Evolutionary conservation across 2,888 invertebrate genomes (phyloP).

Genomic region (Thereva nobilitata): DNA sequence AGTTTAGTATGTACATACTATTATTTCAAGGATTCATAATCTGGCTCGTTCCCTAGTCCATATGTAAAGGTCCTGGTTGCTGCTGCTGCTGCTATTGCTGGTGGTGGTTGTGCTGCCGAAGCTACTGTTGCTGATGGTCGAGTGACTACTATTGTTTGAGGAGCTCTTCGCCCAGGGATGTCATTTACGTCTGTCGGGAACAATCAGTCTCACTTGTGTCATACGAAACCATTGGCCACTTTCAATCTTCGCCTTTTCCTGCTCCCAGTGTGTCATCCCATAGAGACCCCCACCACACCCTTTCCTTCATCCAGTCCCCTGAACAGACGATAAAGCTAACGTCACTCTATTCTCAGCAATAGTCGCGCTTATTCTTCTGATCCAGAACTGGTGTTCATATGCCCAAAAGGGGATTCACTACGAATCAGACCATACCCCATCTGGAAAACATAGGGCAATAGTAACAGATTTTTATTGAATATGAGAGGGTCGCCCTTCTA

Average conservation of each 20-base stretch:
- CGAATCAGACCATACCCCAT: constrained; percentile 24
- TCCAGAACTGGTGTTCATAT: too few relatives aligned
- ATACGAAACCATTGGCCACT: constrained; percentile 33
- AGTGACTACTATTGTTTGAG: too few relatives aligned
- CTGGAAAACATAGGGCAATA: constrained; percentile 25
- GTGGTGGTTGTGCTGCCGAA: constrained; percentile 7
- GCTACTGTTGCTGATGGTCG: too few relatives aligned
- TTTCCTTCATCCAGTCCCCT: not conserved
- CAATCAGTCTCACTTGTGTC: constrained; percentile 34
- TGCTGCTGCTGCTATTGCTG: not conserved
- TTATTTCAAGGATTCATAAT: constrained; percentile 20
- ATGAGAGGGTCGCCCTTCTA: not conserved
- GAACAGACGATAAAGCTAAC: not conserved
- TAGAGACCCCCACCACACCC: not conserved
- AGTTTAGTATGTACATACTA: not conserved
- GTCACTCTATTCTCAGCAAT: constrained; percentile 2
- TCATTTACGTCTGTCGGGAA: constrained; percentile 25
- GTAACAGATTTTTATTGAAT: constrained; percentile 35
- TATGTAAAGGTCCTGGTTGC: not conserved
- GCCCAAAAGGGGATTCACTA: too few relatives aligned
- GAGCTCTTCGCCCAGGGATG: not conserved
- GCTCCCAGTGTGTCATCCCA: not conserved
- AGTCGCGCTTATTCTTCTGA: constrained; percentile 21
- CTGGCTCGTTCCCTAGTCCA: constrained; percentile 19
- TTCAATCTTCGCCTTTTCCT: constrained; percentile 28